These are phyloP conservation scores for Bos indicus DNA, from an alignment of 2,113 vertebrate species.

Conservation along the genomic window DNA sequence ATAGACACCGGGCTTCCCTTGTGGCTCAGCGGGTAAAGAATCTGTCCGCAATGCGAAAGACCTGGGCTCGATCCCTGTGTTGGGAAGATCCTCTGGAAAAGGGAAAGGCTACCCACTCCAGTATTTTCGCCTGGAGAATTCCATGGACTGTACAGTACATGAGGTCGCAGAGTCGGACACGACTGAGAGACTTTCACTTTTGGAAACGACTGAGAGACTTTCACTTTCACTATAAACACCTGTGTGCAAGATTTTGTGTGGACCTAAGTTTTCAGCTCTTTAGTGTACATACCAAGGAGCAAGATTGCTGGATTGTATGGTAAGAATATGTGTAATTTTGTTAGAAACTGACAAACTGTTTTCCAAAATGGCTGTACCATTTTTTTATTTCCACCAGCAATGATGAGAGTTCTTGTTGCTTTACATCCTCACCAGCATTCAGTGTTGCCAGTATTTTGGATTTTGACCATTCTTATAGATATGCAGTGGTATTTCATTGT, in stretches of 20 bases:
- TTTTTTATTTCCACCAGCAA: not conserved
- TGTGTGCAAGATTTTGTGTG: not conserved
- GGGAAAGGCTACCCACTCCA: not conserved
- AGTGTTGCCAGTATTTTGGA: not conserved
- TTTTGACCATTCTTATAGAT: not conserved
- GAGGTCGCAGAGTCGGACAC: not conserved
- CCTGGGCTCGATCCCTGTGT: not conserved
- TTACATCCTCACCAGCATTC: not conserved
- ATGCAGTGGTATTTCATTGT: not conserved
- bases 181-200: not conserved
- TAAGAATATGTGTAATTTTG: not conserved
- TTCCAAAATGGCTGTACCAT: not conserved
- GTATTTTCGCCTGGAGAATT: not conserved
- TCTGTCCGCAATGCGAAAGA: rapidly evolving
- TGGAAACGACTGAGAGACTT: not conserved
- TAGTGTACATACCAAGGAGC: not conserved
- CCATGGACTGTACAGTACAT: not conserved
- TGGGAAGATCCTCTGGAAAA: not conserved
- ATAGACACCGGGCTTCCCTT: not conserved
- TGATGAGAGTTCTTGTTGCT: not conserved
- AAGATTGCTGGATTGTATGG: not conserved
- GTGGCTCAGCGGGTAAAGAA: not conserved
- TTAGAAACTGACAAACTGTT: not conserved
- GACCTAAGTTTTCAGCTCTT: not conserved
- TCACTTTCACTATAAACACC: not conserved